These are phyloP conservation scores for Drosophila kanapiae DNA, from an alignment of 1,140 invertebrate genomes.

Conservation along the genomic window DNA sequence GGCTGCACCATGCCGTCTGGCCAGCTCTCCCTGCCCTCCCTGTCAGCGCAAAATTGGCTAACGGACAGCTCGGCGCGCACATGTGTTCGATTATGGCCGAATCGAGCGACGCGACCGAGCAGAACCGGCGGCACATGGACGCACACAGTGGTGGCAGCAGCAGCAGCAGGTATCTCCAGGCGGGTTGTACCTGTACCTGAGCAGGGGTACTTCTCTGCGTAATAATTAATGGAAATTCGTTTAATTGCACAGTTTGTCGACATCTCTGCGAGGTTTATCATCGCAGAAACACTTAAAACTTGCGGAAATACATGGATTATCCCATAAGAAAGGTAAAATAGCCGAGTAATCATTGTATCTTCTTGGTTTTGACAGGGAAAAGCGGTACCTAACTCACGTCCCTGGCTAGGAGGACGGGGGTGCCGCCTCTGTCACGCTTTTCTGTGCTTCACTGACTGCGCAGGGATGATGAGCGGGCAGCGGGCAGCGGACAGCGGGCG, in stretches of 20 bases:
- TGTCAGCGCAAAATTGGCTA: constrained; percentile 46
- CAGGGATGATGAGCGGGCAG: constrained; percentile 49
- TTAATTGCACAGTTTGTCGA: not conserved
- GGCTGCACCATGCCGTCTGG: constrained; percentile 27
- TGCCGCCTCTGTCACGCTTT: constrained; percentile 3
- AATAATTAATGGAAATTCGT: no score
- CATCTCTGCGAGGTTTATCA: not conserved
- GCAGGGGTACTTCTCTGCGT: not conserved
- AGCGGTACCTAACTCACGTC: not conserved
- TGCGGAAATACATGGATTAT: no score
- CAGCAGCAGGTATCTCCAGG: not conserved
- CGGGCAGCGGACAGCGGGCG: constrained; percentile 26
- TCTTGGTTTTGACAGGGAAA: no score
- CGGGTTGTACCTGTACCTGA: constrained; percentile 1
- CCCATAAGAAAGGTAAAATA: no score
- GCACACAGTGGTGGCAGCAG: constrained; percentile 4
- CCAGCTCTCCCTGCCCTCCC: constrained; percentile 23
- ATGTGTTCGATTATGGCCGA: constrained; percentile 80
- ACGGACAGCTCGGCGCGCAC: constrained; percentile 50
- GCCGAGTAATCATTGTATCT: no score
- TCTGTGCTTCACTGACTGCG: constrained; percentile 15
- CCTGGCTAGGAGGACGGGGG: not conserved
- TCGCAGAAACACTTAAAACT: not conserved
- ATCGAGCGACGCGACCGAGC: constrained; percentile 73
- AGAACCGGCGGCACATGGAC: constrained; percentile 62